These are phyloP conservation scores for Cydia pomonella DNA, from an alignment of 1,140 invertebrate genomes.

Conservation along the genomic window DNA sequence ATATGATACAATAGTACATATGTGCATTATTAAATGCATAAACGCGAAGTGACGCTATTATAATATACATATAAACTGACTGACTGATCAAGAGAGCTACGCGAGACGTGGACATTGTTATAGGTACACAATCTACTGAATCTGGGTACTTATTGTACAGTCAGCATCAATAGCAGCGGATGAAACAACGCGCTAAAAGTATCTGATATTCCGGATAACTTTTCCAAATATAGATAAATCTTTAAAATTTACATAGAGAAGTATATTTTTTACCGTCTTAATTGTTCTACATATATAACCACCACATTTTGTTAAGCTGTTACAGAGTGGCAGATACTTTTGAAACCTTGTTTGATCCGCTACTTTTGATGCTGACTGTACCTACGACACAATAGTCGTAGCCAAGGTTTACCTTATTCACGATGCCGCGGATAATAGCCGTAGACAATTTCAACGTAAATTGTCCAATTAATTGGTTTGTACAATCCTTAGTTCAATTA, in stretches of 20 bases:
- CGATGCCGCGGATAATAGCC: slow-evolving; percentile 8
- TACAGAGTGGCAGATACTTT: too few species aligned
- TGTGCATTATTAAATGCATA: slow-evolving; percentile 1
- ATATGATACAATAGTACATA: not conserved
- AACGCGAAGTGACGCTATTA: not conserved
- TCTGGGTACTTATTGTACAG: slow-evolving; percentile 12
- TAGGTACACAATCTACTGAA: not conserved
- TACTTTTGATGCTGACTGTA: too few species aligned
- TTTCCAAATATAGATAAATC: too few species aligned
- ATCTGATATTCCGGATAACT: too few species aligned
- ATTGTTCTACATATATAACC: too few species aligned
- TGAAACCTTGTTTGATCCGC: too few species aligned
- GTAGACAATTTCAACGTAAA: slow-evolving; percentile 11
- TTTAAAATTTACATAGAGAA: too few species aligned
- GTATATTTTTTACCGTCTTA: too few species aligned
- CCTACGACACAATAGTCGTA: not conserved
- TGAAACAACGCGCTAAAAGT: too few species aligned
- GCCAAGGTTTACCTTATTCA: slow-evolving; percentile 16
- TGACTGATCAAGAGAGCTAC: not conserved
- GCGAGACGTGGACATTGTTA: slow-evolving; percentile 19
- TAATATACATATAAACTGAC: not conserved
- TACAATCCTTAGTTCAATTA: slow-evolving; percentile 5
- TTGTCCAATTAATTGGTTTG: slow-evolving; percentile 7
- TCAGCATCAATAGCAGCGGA: too few species aligned
- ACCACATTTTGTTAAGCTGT: too few species aligned